Evolutionary conservation across 2,113 vertebrate species (phyloP).

Genomic region (Hippocampus zosterae): DNA sequence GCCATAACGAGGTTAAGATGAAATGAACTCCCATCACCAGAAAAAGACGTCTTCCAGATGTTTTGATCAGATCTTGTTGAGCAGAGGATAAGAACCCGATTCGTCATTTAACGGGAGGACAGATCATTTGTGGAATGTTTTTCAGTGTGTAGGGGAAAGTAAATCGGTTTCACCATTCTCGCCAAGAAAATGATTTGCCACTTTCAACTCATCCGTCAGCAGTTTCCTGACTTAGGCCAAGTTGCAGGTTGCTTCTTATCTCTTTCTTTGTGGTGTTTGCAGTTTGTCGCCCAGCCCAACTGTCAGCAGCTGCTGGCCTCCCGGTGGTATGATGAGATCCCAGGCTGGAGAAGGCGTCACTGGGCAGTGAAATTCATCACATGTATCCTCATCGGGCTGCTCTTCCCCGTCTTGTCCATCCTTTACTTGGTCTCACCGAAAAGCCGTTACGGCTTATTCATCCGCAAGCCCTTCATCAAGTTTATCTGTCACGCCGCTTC

Average conservation of each 20-base stretch:
- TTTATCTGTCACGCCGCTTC: constrained; percentile 99
- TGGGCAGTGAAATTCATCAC: constrained; percentile 93
- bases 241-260: not conserved
- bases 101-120: not conserved
- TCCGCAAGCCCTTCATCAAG: constrained; percentile 98
- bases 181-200: too few species aligned
- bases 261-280: constrained; percentile 20
- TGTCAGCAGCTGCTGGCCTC: constrained; percentile 97
- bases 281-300: constrained; percentile 98
- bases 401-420: constrained; percentile 88
- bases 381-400: constrained; percentile 87
- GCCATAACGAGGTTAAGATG: constrained; percentile 55
- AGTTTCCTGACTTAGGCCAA: not conserved
- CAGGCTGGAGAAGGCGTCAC: constrained; percentile 92
- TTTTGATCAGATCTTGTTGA: constrained; percentile 37
- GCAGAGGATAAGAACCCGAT: constrained; percentile 17
- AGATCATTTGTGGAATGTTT: too few species aligned
- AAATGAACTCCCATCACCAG: constrained; percentile 44
- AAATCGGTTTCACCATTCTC: too few species aligned
- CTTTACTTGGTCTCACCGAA: constrained; percentile 91
- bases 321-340: constrained; percentile 96
- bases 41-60: constrained; percentile 47
- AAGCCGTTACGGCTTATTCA: constrained; percentile 88
- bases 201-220: not conserved
- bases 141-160: too few species aligned